Evolutionary conservation across 2,888 invertebrate species (phyloP).

Genomic region (Exocentrus adspersus): DNA sequence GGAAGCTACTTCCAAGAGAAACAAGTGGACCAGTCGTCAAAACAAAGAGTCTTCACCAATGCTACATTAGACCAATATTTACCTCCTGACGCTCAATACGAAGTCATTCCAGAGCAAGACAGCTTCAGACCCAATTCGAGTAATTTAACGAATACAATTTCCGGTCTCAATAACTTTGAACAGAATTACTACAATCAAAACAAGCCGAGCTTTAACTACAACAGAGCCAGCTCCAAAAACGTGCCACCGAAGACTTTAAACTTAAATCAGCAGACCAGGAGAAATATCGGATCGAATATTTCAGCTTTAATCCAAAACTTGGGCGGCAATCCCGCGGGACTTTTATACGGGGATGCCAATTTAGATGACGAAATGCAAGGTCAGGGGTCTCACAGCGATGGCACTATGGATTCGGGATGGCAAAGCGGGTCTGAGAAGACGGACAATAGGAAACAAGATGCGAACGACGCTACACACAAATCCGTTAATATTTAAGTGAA

Average conservation of each 20-base stretch:
- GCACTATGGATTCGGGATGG: conserved; percentile 76
- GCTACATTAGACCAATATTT: conserved; percentile 53
- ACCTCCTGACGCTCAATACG: conserved; percentile 73
- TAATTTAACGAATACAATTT: conserved; percentile 62
- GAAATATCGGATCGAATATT: conserved; percentile 63
- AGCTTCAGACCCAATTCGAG: conserved; percentile 52
- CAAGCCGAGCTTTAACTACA: conserved; percentile 47
- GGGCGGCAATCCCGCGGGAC: conserved; percentile 62
- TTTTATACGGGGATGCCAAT: conserved; percentile 61
- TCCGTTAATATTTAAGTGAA: conserved; percentile 56
- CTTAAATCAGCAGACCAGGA: conserved; percentile 48
- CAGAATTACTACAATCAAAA: conserved; percentile 59
- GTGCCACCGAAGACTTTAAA: conserved; percentile 58
- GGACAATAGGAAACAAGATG: conserved; percentile 55
- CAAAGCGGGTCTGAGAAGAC: conserved; percentile 74
- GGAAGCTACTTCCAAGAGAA: conserved; percentile 57
- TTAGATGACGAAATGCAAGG: conserved; percentile 58
- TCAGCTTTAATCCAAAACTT: conserved; percentile 65
- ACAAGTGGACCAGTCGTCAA: conserved; percentile 44
- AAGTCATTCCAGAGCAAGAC: conserved; percentile 65
- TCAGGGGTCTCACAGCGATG: conserved; percentile 62
- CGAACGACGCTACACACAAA: conserved; percentile 50
- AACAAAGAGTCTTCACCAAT: conserved; percentile 43
- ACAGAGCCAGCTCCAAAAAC: conserved; percentile 52
- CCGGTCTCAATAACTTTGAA: conserved; percentile 58